These are phyloP conservation scores for Pseudochromis fuscus DNA, from an alignment of 2,797 vertebrate species.

Conservation along the genomic window DNA sequence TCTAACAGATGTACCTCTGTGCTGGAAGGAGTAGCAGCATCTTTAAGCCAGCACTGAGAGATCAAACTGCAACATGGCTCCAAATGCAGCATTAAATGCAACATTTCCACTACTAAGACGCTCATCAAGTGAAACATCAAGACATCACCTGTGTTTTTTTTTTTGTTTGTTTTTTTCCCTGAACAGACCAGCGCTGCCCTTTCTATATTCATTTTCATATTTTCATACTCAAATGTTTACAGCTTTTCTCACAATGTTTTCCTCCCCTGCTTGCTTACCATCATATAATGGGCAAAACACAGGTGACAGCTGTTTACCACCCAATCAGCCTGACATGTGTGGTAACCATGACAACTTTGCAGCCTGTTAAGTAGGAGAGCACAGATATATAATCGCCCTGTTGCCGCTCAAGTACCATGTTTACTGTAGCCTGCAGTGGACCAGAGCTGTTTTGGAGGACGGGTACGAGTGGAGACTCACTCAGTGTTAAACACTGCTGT, in stretches of 20 bases:
- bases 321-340: not conserved
- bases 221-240: not conserved
- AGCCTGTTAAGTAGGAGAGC: not conserved
- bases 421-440: not conserved
- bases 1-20: not conserved
- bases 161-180: not conserved
- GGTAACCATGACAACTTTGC: constrained; percentile 17
- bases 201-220: not conserved
- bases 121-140: not conserved
- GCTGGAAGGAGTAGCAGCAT: not conserved
- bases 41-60: not conserved
- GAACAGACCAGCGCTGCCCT: not conserved
- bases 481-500: not conserved
- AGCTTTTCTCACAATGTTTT: not conserved
- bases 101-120: not conserved
- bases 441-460: not conserved
- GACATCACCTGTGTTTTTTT: not conserved
- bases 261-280: not conserved
- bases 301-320: not conserved
- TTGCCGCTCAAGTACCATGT: not conserved
- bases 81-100: constrained; percentile 4
- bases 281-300: constrained; percentile 6
- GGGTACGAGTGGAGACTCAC: not conserved
- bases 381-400: not conserved
- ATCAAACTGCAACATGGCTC: not conserved